These are phyloP conservation scores for Cuculus canorus DNA, from an alignment of 2,797 vertebrate species.

Conservation along the genomic window DNA sequence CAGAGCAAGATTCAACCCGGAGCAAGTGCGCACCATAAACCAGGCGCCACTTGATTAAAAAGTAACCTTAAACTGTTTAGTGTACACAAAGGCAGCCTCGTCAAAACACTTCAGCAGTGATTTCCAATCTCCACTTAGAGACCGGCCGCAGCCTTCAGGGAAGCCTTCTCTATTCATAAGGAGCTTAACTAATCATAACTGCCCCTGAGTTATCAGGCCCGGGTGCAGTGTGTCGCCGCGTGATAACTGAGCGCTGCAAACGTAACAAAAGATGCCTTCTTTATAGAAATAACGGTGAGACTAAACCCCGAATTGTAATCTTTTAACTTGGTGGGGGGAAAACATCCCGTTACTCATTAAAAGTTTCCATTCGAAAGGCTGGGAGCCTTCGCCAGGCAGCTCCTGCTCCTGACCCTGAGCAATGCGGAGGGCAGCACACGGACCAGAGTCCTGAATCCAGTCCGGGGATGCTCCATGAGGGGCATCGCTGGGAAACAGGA, in stretches of 20 bases:
- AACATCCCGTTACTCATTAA: constrained; percentile 72
- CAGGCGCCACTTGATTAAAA: constrained; percentile 45
- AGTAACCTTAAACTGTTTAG: constrained; percentile 64
- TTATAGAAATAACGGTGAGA: constrained; percentile 65
- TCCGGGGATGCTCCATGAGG: constrained; percentile 7
- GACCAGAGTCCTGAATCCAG: constrained; percentile 39
- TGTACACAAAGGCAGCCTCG: constrained; percentile 53
- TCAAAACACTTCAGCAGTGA: constrained; percentile 59
- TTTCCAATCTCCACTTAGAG: constrained; percentile 60
- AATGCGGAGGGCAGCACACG: constrained; percentile 49
- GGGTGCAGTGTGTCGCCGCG: constrained; percentile 57
- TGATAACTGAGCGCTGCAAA: constrained; percentile 65
- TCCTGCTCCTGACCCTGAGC: constrained; percentile 33
- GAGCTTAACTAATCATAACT: constrained; percentile 68
- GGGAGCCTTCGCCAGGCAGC: constrained; percentile 47
- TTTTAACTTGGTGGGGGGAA: constrained; percentile 53
- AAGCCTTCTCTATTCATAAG: constrained; percentile 55
- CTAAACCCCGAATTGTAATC: constrained; percentile 75
- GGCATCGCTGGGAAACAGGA: constrained; percentile 42
- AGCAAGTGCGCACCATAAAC: constrained; percentile 43
- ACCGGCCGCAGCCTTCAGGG: constrained; percentile 39
- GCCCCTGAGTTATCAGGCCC: constrained; percentile 66
- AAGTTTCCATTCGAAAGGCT: constrained; percentile 48
- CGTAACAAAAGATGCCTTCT: constrained; percentile 68
- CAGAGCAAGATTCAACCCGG: constrained; percentile 26